Percentiles rank a stretch among this genome's conserved stretches.
Conservation (phyloP, 2,888 invertebrate species). For the Parnassius apollo region DNA sequence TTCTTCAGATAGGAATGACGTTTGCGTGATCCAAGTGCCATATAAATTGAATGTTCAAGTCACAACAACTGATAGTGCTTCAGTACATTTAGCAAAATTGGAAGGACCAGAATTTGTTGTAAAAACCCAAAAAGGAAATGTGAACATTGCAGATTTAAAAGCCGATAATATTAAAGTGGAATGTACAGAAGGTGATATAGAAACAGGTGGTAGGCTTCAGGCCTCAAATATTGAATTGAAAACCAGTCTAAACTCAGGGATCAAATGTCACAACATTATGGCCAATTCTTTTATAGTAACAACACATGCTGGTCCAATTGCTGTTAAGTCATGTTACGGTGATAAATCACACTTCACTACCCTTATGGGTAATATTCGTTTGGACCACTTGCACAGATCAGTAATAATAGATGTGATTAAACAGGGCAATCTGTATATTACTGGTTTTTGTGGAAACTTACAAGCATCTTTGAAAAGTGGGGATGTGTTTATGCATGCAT, state of each 20-base stretch:
- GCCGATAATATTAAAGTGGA: conserved; percentile 68
- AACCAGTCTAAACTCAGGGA: conserved; percentile 62
- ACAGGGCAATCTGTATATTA: conserved; percentile 68
- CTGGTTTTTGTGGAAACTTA: conserved; percentile 67
- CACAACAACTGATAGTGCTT: conserved; percentile 66
- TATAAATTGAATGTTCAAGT: conserved; percentile 72
- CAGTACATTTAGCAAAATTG: conserved; percentile 63
- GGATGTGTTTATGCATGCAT: conserved; percentile 70
- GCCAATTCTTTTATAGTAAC: conserved; percentile 57
- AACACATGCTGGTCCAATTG: conserved; percentile 68
- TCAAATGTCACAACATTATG: conserved; percentile 72
- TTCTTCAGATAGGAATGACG: conserved; percentile 63
- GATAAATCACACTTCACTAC: conserved; percentile 74
- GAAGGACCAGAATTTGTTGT: conserved; percentile 72
- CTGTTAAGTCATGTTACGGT: conserved; percentile 72
- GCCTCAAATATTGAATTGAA: conserved; percentile 66
- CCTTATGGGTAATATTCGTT: conserved; percentile 66
- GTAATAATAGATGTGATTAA: conserved; percentile 74
- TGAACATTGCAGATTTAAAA: conserved; percentile 62
- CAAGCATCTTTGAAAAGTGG: conserved; percentile 74
- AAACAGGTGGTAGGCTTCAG: conserved; percentile 62
- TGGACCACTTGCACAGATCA: conserved; percentile 63
- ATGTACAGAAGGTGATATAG: conserved; percentile 60
- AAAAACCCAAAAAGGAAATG: conserved; percentile 67
- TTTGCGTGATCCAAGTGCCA: conserved; percentile 74